Conservation (phyloP, 1,140 invertebrate genomes). For the Diorhabda elongata region DNA sequence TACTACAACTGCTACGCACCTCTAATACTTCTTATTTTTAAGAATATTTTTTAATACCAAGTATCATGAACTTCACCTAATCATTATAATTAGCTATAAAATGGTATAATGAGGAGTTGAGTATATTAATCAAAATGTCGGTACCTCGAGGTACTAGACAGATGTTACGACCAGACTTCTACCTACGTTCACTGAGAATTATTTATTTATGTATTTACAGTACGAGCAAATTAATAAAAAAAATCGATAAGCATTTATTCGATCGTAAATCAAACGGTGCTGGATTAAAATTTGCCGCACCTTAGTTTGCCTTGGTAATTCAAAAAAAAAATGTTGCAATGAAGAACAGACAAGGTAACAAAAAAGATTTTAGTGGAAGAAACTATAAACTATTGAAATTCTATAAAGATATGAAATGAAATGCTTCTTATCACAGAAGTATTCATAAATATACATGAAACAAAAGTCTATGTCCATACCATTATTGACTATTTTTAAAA, state of each 20-base stretch:
- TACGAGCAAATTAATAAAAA: not conserved
- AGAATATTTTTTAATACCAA: too few relatives aligned
- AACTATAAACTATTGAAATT: too few relatives aligned
- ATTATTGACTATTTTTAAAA: too few relatives aligned
- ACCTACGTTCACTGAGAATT: conserved; percentile 9
- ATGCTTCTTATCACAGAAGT: too few relatives aligned
- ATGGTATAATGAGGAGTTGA: conserved; percentile 9
- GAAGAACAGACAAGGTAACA: too few relatives aligned
- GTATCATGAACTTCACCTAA: not conserved
- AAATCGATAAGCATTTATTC: not conserved
- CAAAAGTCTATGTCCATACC: too few relatives aligned
- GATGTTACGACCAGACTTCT: not conserved
- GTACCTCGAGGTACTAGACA: conserved; percentile 11
- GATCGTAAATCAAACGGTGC: not conserved
- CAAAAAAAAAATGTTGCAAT: too few relatives aligned
- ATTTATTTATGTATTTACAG: conserved; percentile 5
- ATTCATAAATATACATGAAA: too few relatives aligned
- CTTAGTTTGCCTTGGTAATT: not conserved
- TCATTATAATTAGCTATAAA: conserved; percentile 7
- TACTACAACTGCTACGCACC: too few relatives aligned
- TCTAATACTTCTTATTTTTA: too few relatives aligned
- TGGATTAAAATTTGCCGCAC: not conserved
- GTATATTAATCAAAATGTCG: conserved; percentile 13
- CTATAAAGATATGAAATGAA: too few relatives aligned
- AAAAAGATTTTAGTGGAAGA: too few relatives aligned